phyloP scores from a whole-genome alignment of 2,113 vertebrate genomes.

The Haemorhous mexicanus region DNA sequence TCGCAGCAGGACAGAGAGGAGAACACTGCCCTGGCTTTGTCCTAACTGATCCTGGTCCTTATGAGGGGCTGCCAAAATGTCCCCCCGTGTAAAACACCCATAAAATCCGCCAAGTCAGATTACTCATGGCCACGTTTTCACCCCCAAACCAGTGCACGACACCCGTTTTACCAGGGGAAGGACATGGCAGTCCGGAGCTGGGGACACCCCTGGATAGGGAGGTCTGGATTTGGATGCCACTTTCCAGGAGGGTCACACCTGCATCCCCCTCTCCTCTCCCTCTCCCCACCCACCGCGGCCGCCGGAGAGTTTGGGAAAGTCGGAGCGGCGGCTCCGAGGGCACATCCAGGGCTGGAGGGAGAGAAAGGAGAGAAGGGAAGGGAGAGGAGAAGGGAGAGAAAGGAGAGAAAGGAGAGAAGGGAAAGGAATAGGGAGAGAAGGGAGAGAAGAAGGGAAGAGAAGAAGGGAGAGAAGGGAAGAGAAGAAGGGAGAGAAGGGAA shows the following conservation, averaged over 20 bases:
- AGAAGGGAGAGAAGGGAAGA: not conserved
- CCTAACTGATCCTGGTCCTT: not conserved
- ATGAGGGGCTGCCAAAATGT: not conserved
- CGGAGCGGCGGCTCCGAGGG: fast-evolving
- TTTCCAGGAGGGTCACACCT: not conserved
- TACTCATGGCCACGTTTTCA: fast-evolving
- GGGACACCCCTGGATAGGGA: fast-evolving
- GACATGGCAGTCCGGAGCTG: fast-evolving
- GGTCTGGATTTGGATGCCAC: fast-evolving
- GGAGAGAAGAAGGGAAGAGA: too few species aligned
- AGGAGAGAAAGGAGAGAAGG: too few species aligned
- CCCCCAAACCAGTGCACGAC: fast-evolving
- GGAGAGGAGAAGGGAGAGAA: too few species aligned
- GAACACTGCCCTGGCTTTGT: not conserved
- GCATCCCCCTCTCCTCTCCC: not conserved
- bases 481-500: too few species aligned
- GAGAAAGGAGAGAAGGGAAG: not conserved
- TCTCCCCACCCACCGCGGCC: not conserved
- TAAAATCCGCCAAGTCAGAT: fast-evolving
- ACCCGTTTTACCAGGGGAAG: fast-evolving
- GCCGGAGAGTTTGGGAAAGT: not conserved
- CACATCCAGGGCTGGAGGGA: fast-evolving
- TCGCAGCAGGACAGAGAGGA: not conserved
- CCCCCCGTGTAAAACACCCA: fast-evolving
- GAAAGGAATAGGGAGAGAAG: too few species aligned